Base-by-base conservation (phyloP, 2,888 invertebrate genomes). In the Dusona sp. region DNA sequence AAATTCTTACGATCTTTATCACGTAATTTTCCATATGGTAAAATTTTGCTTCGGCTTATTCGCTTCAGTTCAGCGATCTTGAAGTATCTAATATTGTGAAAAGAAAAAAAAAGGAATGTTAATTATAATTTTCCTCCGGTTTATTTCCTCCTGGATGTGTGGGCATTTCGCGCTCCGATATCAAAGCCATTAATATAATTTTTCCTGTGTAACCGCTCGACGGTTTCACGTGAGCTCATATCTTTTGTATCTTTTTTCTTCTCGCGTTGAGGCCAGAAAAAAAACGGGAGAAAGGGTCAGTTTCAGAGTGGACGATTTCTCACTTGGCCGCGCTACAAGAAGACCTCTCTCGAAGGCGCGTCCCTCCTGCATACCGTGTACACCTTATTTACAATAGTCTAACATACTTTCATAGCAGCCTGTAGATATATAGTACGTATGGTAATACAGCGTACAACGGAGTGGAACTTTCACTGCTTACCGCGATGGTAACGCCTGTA, bases 381-480 rank as follows among this genome's bases (percentile, higher is more conserved):
- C 36, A 45, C 45, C 57, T 70, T 81, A 65, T 81, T 85, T 45
- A 57, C 77, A 72, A 61, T 73, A 73, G 73, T 61, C 65, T 33
- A 81, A 64, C 77, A 38, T 67, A 78, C 77, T 81, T 78, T 85
- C 81, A 48, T 78, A 22, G 36, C 3, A 19, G 16, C 4, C 9
- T 36, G 6, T 36, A 22, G 19, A 57, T 16, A 29, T 57, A 57
- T 13, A 38, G 33, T n/a, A 61, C 38, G 75, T 54, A 65, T 51
- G 74, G 75, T 79, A 74, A 61, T 57, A 33, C 1, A 38, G 25
- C 19, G 68, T 42, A 42, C 64, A 42, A 42, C 57, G 29, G 64
- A 61, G 64, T 33, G 48, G 57, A 83, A 86, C 86, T 86, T 86
- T 86, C 86, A 83, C 86, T 86, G 86, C 83, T 86, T 83, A 64